Evolutionary conservation across 2,797 vertebrate genomes (phyloP), one percentile per base, ranked within the genome.

Genomic region (Tokudaia tokunoshimensis): DNA sequence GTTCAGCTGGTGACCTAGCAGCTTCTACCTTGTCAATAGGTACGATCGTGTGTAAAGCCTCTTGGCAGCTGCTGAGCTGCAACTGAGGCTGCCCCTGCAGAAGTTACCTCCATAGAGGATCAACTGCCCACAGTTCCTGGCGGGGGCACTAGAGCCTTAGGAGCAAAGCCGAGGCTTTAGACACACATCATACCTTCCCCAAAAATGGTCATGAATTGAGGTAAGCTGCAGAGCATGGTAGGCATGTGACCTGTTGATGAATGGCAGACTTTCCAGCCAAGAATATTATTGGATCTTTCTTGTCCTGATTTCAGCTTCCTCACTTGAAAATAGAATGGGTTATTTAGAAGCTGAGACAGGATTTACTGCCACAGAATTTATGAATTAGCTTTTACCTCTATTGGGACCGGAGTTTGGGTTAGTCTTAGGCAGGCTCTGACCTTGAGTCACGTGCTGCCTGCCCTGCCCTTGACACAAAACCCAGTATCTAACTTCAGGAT

Each of bases 401-500:
- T 98, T 98, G 15, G 99, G 99, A 95, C 99, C 99, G 85, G 99
- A 99, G 94, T 97, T 99, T 99, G 97, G 99, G 99, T 96, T 99
- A 99, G 95, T 81, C 72, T 72, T 44, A n/a, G 83, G 89, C 26
- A 78, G 8, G n/a, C 55, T 93, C 37, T 95, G 95, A 91, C 94
- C 93, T 88, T 93, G 95, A 94, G n/a, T 57, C 63, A 57, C 65
- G 20, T 34, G 86, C 80, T 61, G 31, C 37, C 83, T 63, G 88
- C 59, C 19, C 70, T 81, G 13, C 29, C 88, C 59, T 97, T 63
- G 91, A 63, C n/a, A 17, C 26, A 19, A 47, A 55, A 78, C 29
- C 24, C 59, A 67, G 82, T 83, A 91, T 81, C 92, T 86, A 82
- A 92, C 93, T 97, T 92, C 78, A 95, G 89, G 92, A 55, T 70